These are phyloP conservation scores for Ostrea denselamellosa DNA, from an alignment of 1,140 invertebrate species.

Conservation along the genomic window DNA sequence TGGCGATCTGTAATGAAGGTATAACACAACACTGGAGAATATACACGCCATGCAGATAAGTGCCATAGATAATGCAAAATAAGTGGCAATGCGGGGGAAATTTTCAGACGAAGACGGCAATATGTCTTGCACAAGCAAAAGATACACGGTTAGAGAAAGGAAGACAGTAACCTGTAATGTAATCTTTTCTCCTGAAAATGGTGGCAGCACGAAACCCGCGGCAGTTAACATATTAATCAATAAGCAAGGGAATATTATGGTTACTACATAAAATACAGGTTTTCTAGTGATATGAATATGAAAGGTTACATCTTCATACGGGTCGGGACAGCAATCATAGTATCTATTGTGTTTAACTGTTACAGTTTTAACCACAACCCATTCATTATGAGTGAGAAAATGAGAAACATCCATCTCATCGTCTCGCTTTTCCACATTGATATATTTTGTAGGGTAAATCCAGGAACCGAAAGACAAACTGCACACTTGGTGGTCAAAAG, in stretches of 20 bases:
- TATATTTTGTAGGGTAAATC: not conserved
- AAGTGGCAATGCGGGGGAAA: not conserved
- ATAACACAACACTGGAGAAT: not conserved
- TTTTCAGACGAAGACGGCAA: not conserved
- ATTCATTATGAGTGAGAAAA: constrained; percentile 61
- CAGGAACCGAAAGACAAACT: constrained; percentile 35
- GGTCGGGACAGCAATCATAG: constrained; percentile 80
- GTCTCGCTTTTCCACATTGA: constrained; percentile 74
- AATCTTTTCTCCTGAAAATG: constrained; percentile 74
- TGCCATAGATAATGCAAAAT: constrained; percentile 28
- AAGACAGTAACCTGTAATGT: not conserved
- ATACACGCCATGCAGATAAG: not conserved
- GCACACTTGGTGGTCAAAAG: constrained; percentile 30
- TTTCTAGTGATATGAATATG: constrained; percentile 88
- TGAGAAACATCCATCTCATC: constrained; percentile 81
- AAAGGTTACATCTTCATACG: constrained; percentile 79
- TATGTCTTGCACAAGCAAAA: constrained; percentile 10
- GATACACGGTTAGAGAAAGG: not conserved
- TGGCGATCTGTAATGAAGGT: not conserved
- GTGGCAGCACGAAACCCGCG: constrained; percentile 81
- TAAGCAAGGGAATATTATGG: constrained; percentile 81
- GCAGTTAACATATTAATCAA: constrained; percentile 81
- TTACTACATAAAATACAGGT: constrained; percentile 89
- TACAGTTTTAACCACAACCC: constrained; percentile 79
- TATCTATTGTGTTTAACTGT: constrained; percentile 82